phyloP scores from a whole-genome alignment of 2,888 invertebrate species.

The Taphrorychus bicolor region DNA sequence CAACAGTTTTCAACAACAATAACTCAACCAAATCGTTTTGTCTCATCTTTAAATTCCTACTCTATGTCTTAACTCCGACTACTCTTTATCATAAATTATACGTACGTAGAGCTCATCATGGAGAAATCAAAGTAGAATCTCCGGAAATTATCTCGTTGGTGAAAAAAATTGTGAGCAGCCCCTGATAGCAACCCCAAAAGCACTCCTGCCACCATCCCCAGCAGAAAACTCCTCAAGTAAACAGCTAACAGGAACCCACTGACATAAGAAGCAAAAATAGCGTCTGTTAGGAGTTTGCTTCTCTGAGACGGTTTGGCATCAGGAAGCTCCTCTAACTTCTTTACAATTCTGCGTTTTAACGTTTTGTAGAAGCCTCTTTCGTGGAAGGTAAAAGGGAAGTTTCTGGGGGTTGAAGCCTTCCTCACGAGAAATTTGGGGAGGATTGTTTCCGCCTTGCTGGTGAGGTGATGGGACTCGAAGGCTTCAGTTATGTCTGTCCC shows the following conservation, averaged over 20 bases:
- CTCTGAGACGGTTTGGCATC: slow-evolving; percentile 50
- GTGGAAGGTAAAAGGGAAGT: slow-evolving; percentile 75
- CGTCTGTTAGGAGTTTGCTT: slow-evolving; percentile 57
- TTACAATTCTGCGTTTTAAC: slow-evolving; percentile 66
- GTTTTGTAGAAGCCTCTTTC: slow-evolving; percentile 77
- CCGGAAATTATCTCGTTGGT: slow-evolving; percentile 76
- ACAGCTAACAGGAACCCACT: slow-evolving; percentile 56
- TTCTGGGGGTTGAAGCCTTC: slow-evolving; percentile 68
- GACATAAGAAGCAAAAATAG: slow-evolving; percentile 54
- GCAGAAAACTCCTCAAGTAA: slow-evolving; percentile 55
- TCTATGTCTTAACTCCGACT: no score
- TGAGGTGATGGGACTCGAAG: slow-evolving; percentile 76
- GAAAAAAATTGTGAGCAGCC: slow-evolving; percentile 79
- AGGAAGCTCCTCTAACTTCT: slow-evolving; percentile 65
- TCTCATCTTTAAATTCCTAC: no score
- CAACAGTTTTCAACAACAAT: no score
- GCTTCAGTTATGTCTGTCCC: slow-evolving; percentile 82
- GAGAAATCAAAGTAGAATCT: slow-evolving; percentile 79
- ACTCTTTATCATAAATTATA: no score
- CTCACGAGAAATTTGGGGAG: slow-evolving; percentile 71
- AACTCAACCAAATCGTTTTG: no score
- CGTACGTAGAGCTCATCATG: slow-evolving; percentile 69
- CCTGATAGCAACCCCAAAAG: slow-evolving; percentile 62
- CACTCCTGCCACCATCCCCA: slow-evolving; percentile 64
- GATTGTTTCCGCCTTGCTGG: slow-evolving; percentile 63